These are phyloP conservation scores for Haemorhous mexicanus DNA, from an alignment of 2,113 vertebrate genomes.

Conservation along the genomic window DNA sequence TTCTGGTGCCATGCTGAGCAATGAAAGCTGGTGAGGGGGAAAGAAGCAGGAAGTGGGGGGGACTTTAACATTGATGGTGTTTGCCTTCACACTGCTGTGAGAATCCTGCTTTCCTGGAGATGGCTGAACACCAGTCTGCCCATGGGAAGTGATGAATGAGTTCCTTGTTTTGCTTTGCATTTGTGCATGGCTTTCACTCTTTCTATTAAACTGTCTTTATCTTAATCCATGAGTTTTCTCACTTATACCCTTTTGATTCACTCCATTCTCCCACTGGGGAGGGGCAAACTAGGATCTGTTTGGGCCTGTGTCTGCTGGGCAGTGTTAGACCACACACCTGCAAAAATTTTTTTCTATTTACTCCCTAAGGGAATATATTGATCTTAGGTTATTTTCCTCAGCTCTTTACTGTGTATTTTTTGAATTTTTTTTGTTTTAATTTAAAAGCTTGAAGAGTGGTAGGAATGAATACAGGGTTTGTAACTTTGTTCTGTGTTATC, in stretches of 20 bases:
- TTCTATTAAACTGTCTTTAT: background rate
- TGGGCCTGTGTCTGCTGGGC: background rate
- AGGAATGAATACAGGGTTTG: background rate
- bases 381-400: background rate
- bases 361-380: background rate
- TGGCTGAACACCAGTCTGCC: background rate
- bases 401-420: background rate
- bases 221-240: background rate
- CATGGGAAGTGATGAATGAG: background rate
- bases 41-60: background rate
- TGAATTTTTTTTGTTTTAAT: background rate
- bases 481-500: background rate
- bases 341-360: background rate
- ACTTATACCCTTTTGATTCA: background rate
- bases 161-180: background rate
- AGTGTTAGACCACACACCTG: background rate
- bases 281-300: accelerated
- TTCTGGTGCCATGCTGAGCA: background rate
- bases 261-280: background rate
- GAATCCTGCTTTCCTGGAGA: background rate
- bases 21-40: background rate
- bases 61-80: accelerated
- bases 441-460: background rate
- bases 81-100: background rate
- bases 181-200: background rate